Evolutionary conservation across 1,140 invertebrate species (phyloP).

Genomic region (Anoplolepis gracilipes): DNA sequence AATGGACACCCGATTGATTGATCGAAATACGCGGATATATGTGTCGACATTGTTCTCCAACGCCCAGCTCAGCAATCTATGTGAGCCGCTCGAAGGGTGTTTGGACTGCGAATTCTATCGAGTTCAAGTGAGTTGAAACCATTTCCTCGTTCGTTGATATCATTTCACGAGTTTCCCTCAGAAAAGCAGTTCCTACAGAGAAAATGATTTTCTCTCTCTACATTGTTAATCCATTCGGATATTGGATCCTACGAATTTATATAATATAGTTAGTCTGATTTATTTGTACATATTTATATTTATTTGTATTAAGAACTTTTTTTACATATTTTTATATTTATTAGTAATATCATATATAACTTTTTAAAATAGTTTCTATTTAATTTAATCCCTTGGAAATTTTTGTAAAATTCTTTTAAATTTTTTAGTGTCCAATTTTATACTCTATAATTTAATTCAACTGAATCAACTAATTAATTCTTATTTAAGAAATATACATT

Average conservation of each 20-base stretch:
- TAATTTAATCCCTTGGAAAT: not conserved
- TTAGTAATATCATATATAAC: not conserved
- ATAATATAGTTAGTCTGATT: slow-evolving; percentile 33
- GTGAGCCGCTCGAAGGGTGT: slow-evolving; percentile 27
- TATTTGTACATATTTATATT: not conserved
- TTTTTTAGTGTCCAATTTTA: not conserved
- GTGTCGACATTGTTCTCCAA: slow-evolving; percentile 52
- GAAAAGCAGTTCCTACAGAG: slow-evolving; percentile 25
- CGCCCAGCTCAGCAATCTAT: slow-evolving; percentile 23
- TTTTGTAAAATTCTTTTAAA: not conserved
- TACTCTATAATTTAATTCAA: not conserved
- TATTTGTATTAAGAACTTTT: not conserved
- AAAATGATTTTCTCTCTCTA: slow-evolving; percentile 37
- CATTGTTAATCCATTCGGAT: slow-evolving; percentile 43
- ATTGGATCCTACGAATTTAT: slow-evolving; percentile 22
- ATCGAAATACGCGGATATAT: slow-evolving; percentile 56
- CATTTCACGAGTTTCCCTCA: slow-evolving; percentile 27
- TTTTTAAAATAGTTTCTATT: not conserved
- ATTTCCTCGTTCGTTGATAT: slow-evolving; percentile 58
- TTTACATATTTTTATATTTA: not conserved
- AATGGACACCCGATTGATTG: slow-evolving; percentile 52
- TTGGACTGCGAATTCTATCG: slow-evolving; percentile 56
- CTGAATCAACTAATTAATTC: not conserved
- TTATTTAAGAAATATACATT: not conserved
- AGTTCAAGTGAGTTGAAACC: slow-evolving; percentile 56